phyloP scores from a whole-genome alignment of 37 sponge, comb jelly and placozoan species.

The Beroe forskalii region DNA sequence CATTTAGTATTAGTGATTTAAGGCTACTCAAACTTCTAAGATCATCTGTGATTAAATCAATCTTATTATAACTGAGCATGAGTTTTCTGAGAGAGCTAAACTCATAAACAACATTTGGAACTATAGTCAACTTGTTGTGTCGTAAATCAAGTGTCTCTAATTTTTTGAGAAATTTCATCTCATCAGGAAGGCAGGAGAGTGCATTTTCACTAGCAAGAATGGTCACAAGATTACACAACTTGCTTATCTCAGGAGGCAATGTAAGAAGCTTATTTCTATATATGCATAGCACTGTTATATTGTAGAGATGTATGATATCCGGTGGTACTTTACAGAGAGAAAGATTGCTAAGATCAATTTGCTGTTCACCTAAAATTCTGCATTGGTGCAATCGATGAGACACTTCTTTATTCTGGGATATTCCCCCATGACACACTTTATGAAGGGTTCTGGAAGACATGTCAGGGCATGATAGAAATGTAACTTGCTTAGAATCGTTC shows the following conservation, averaged over 20 bases:
- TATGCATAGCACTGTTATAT: conserved; percentile 14
- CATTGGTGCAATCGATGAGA: not conserved
- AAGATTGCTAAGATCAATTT: conserved; percentile 22
- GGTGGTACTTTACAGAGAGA: conserved; percentile 1
- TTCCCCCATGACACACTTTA: not conserved
- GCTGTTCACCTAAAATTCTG: not conserved
- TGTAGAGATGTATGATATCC: not conserved
- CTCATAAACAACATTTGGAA: conserved; percentile 13
- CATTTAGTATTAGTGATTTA: conserved; percentile 35
- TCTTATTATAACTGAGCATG: conserved; percentile 40
- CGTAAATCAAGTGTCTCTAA: conserved; percentile 25
- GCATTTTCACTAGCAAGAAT: conserved; percentile 53
- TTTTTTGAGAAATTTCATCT: conserved; percentile 29
- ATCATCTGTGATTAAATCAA: not conserved
- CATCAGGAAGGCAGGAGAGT: conserved; percentile 23
- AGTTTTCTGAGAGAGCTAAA: not conserved
- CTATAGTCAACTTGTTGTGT: not conserved
- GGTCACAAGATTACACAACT: conserved; percentile 1
- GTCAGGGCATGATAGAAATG: not conserved
- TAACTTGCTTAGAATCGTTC: conserved; percentile 1
- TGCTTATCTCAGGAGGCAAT: conserved; percentile 37
- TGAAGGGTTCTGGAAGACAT: not conserved
- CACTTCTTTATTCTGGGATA: not conserved
- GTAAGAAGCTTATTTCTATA: conserved; percentile 38
- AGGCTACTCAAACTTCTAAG: not conserved